Percentiles rank a stretch among this genome's conserved stretches.
These are phyloP conservation scores for Squalus acanthias DNA, from an alignment of 2,797 vertebrate genomes.

Conservation along the genomic window DNA sequence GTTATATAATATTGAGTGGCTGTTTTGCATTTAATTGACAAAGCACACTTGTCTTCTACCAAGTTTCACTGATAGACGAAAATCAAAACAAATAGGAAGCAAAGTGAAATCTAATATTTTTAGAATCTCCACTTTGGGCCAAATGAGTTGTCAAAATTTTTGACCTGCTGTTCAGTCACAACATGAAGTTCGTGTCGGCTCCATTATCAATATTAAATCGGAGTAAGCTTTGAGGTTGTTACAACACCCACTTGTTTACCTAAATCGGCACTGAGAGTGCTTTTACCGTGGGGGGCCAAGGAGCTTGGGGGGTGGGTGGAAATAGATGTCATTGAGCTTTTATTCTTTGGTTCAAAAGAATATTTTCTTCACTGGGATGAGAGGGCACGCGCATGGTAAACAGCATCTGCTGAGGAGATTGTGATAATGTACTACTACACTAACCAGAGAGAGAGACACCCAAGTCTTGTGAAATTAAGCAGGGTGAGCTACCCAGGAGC, in stretches of 20 bases:
- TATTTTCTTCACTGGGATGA: not conserved
- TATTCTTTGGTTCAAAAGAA: not conserved
- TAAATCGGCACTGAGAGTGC: not conserved
- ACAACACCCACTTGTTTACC: not conserved
- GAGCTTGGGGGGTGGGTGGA: not conserved
- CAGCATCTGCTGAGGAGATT: not conserved
- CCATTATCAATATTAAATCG: not conserved
- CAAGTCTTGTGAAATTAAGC: not conserved
- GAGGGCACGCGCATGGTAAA: not conserved
- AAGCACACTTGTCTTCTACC: not conserved
- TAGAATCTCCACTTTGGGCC: not conserved
- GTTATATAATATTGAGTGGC: not conserved
- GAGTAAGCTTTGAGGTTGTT: not conserved
- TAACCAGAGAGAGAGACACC: not conserved
- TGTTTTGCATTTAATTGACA: not conserved
- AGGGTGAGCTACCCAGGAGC: not conserved
- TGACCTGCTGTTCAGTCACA: not conserved
- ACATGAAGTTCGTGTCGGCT: not conserved
- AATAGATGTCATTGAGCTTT: not conserved
- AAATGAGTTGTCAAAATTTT: not conserved
- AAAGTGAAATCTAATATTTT: not conserved
- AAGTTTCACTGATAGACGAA: not conserved
- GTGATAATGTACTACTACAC: not conserved
- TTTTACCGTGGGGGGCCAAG: not conserved
- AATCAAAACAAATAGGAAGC: not conserved